These are phyloP conservation scores for Perca flavescens DNA, from an alignment of 2,113 vertebrate genomes.

Conservation along the genomic window DNA sequence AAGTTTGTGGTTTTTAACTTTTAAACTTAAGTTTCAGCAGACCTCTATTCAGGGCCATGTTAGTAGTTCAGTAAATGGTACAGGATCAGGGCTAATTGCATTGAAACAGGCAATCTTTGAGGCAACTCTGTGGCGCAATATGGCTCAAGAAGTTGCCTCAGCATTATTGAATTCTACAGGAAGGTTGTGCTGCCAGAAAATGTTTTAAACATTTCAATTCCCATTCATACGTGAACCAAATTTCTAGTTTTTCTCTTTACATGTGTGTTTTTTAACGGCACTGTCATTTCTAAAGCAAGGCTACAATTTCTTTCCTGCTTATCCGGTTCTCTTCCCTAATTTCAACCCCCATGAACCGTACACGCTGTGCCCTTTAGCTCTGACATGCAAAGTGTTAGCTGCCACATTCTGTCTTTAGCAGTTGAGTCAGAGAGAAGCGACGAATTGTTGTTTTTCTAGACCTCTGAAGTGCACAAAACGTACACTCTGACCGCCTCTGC, in stretches of 20 bases:
- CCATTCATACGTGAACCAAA: background rate
- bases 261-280: background rate
- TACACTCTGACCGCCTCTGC: constrained; percentile 42
- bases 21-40: background rate
- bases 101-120: background rate
- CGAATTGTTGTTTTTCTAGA: constrained; percentile 33
- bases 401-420: constrained; percentile 29
- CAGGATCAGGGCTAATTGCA: background rate
- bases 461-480: constrained; percentile 19
- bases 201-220: background rate
- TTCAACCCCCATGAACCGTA: background rate
- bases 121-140: background rate
- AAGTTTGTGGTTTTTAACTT: too few species aligned
- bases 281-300: background rate
- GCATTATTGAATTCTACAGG: background rate
- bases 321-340: background rate
- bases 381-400: constrained; percentile 11
- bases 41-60: background rate
- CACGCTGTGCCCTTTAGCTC: background rate
- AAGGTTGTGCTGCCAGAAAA: background rate
- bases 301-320: background rate
- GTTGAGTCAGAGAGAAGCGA: constrained; percentile 47
- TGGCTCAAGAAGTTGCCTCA: background rate
- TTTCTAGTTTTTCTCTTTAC: background rate
- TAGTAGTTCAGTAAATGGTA: background rate